Percentiles rank a stretch among this genome's conserved stretches.
phyloP scores from a whole-genome alignment of 2,113 vertebrate genomes.

The Chlorocebus sabaeus region DNA sequence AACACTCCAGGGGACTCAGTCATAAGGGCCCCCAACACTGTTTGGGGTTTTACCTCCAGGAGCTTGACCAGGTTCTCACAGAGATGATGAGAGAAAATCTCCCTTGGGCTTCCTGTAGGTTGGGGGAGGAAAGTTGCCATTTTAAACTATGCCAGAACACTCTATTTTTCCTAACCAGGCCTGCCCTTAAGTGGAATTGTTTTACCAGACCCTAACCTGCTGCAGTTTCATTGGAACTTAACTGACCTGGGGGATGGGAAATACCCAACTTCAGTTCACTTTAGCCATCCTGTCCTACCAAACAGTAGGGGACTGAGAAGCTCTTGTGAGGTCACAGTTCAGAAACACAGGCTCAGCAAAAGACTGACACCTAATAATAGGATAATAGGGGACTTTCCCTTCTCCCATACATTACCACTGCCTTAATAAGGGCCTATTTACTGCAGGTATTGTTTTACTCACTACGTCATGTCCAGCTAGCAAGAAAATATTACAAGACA shows the following conservation, averaged over 20 bases:
- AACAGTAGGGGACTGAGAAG: not conserved
- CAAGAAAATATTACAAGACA: not conserved
- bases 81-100: not conserved
- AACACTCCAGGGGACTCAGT: not conserved
- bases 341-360: not conserved
- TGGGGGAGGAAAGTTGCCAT: not conserved
- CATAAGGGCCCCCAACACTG: not conserved
- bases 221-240: not conserved
- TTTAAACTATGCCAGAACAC: not conserved
- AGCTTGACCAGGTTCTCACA: not conserved
- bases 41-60: not conserved
- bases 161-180: not conserved
- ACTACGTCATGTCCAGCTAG: not conserved
- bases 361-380: not conserved
- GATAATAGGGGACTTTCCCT: too few relatives aligned
- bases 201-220: not conserved
- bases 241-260: not conserved
- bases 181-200: not conserved
- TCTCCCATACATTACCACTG: rapidly evolving
- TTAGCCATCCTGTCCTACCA: not conserved
- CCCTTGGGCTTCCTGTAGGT: not conserved
- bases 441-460: too few relatives aligned
- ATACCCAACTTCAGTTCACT: not conserved
- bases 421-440: not conserved
- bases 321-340: not conserved